A percentile compares a stretch with the other conserved stretches of the same genome.
phyloP scores from a whole-genome alignment of 2,797 vertebrate species.

The Centroberyx gerrardi region DNA sequence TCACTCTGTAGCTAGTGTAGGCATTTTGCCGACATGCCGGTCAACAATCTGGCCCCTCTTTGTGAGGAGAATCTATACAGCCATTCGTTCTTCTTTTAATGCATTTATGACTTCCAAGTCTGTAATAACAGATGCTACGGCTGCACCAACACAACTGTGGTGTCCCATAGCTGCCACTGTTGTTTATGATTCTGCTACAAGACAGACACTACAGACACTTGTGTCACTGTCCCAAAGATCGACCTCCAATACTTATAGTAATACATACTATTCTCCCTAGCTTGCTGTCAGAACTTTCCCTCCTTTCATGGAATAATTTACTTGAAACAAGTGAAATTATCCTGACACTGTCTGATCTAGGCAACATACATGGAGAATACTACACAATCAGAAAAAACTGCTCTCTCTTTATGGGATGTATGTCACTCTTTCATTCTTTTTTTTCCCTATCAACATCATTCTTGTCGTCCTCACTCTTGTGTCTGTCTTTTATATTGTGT shows the following conservation, averaged over 20 bases:
- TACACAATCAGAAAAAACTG: slow-evolving; percentile 45
- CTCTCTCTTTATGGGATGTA: slow-evolving; percentile 38
- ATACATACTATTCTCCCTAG: slow-evolving; percentile 14
- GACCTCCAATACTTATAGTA: slow-evolving; percentile 3
- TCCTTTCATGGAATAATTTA: slow-evolving; percentile 51
- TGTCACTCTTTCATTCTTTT: slow-evolving; percentile 38
- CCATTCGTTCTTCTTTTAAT: slow-evolving; percentile 24
- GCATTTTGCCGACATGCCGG: too few species aligned
- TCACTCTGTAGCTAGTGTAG: slow-evolving; percentile 6
- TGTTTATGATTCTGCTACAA: slow-evolving; percentile 2
- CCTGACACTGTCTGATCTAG: slow-evolving; percentile 52
- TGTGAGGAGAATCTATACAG: background rate
- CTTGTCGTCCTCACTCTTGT: slow-evolving; percentile 68
- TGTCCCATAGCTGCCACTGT: background rate
- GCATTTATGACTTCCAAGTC: slow-evolving; percentile 27
- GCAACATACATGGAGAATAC: slow-evolving; percentile 38
- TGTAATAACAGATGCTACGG: background rate
- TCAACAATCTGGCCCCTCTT: too few species aligned
- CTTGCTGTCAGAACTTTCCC: slow-evolving; percentile 47
- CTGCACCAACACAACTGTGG: slow-evolving; percentile 8
- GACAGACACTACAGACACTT: slow-evolving; percentile 2
- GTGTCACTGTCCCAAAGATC: slow-evolving; percentile 17
- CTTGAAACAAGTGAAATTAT: slow-evolving; percentile 41
- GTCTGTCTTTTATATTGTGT: slow-evolving; percentile 65
- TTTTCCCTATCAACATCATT: slow-evolving; percentile 55